A percentile compares a stretch with the other conserved stretches of the same genome.
phyloP scores from a whole-genome alignment of 2,113 vertebrate species.

The Cyphomyrus plagiostoma region DNA sequence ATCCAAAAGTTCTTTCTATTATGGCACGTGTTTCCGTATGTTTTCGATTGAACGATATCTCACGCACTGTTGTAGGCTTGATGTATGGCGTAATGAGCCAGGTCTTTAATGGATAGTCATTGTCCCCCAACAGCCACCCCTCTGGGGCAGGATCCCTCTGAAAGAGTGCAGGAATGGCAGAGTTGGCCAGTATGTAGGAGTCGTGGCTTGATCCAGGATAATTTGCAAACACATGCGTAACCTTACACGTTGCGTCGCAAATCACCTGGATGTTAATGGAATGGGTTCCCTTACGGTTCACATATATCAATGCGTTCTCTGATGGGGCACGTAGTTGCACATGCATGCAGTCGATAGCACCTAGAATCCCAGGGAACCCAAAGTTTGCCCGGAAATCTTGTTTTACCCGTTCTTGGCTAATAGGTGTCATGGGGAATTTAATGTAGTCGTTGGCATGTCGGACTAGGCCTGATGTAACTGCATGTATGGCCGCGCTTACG shows the following conservation, averaged over 20 bases:
- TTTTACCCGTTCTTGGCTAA: background rate
- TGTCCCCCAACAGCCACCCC: background rate
- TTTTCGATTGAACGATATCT: background rate
- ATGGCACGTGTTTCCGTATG: background rate
- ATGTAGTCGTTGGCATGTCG: background rate
- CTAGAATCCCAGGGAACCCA: background rate
- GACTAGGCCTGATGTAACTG: background rate
- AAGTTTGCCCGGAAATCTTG: background rate
- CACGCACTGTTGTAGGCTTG: background rate
- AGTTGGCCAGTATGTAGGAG: conserved; percentile 2
- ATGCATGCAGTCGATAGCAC: background rate
- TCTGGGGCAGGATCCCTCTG: background rate
- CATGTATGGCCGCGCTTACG: background rate
- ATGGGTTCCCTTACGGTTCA: background rate
- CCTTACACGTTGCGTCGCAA: background rate
- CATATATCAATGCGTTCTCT: background rate
- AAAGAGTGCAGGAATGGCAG: background rate
- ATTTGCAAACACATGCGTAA: background rate
- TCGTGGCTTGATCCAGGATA: conserved; percentile 3
- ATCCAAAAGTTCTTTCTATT: background rate
- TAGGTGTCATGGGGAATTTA: background rate
- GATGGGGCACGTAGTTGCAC: background rate
- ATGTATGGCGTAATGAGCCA: background rate
- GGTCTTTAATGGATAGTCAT: background rate
- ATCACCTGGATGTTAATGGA: background rate